Evolutionary conservation across 2,113 vertebrate species (phyloP).

Genomic region (Sebastes schlegelii): DNA sequence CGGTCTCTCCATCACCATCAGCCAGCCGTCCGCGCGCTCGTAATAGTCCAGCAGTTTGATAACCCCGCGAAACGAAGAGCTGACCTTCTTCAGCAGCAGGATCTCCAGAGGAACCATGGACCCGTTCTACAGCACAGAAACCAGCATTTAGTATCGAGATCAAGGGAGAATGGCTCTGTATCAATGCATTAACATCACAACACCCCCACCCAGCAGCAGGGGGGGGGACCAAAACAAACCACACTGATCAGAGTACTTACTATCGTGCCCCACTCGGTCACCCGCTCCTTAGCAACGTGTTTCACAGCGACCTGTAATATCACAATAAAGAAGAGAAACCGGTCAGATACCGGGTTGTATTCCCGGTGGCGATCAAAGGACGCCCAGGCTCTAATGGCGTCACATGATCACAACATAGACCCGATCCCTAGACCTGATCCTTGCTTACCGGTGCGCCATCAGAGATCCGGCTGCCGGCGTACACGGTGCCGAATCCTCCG

Average conservation of each 20-base stretch:
- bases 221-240: constrained; percentile 72
- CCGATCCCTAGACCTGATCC: background rate
- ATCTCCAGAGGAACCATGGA: constrained; percentile 94
- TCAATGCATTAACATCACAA: background rate
- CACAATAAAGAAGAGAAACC: background rate
- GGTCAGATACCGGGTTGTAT: too few species aligned
- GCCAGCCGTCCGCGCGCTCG: constrained; percentile 94
- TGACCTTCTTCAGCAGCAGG: constrained; percentile 95
- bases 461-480: constrained; percentile 90
- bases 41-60: constrained; percentile 97
- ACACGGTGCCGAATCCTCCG: constrained; percentile 96
- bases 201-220: constrained; percentile 33
- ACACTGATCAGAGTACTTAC: constrained; percentile 85
- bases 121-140: constrained; percentile 74
- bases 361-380: too few species aligned
- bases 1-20: constrained; percentile 95
- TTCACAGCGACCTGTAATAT: constrained; percentile 91
- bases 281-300: constrained; percentile 93
- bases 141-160: too few species aligned
- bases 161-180: too few species aligned
- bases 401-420: constrained; percentile 65
- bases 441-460: constrained; percentile 93
- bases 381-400: constrained; percentile 14
- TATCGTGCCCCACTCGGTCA: constrained; percentile 94
- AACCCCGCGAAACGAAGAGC: constrained; percentile 92